These are phyloP conservation scores for Beroe forskalii DNA, from an alignment of 37 sponge, comb jelly and placozoan genomes.

Conservation along the genomic window DNA sequence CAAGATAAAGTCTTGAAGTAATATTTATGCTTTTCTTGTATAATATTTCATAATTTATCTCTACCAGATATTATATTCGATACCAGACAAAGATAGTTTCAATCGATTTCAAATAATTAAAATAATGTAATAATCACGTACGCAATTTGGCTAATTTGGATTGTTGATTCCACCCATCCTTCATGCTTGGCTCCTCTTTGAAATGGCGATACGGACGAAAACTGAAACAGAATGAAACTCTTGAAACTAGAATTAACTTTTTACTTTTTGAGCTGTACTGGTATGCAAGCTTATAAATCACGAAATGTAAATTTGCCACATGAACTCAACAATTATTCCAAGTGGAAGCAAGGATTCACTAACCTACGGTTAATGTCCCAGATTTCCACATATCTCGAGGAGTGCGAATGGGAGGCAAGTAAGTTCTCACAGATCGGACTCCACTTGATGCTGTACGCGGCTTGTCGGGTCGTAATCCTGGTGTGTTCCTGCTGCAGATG, in stretches of 20 bases:
- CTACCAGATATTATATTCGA: too few species aligned
- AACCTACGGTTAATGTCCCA: slow-evolving; percentile 56
- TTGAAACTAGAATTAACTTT: too few species aligned
- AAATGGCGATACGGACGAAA: slow-evolving; percentile 36
- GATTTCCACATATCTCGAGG: slow-evolving; percentile 44
- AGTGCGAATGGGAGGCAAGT: slow-evolving; percentile 50
- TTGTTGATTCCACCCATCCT: background rate
- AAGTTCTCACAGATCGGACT: slow-evolving; percentile 43
- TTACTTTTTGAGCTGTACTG: background rate
- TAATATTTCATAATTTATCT: too few species aligned
- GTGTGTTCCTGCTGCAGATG: slow-evolving; percentile 1
- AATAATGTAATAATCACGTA: too few species aligned
- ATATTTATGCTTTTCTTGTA: too few species aligned
- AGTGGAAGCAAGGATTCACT: too few species aligned
- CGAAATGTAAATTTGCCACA: too few species aligned
- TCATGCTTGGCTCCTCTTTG: background rate
- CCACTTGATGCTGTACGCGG: slow-evolving; percentile 61
- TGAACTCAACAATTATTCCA: too few species aligned
- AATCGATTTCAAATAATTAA: too few species aligned
- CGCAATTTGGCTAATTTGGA: slow-evolving; percentile 8
- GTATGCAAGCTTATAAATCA: too few species aligned
- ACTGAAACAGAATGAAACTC: slow-evolving; percentile 24
- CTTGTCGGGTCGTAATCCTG: background rate
- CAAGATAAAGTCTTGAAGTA: too few species aligned
- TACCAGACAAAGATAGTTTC: too few species aligned